Conservation (phyloP, 2,113 vertebrate genomes). For the Nettapus auritus region DNA sequence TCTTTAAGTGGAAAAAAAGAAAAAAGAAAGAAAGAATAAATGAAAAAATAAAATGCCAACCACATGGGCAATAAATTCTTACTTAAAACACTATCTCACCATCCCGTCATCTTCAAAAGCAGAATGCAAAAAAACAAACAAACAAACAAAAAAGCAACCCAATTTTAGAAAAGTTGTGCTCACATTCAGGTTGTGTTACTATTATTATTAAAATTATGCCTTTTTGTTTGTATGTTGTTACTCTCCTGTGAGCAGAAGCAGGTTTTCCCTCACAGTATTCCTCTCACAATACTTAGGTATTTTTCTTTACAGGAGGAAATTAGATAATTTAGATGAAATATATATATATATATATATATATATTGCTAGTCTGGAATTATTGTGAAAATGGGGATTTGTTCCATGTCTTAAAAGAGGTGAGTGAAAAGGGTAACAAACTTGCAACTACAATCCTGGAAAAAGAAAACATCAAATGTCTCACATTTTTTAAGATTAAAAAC, state of each 20-base stretch:
- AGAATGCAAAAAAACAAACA: neutral
- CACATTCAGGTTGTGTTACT: neutral
- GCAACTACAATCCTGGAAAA: neutral
- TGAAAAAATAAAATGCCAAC: neutral
- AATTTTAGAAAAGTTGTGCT: neutral
- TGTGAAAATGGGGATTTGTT: neutral
- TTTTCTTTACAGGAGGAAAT: neutral
- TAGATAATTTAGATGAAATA: neutral
- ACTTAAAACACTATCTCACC: neutral
- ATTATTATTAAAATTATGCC: neutral
- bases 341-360: too few species aligned
- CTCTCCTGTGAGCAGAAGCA: neutral
- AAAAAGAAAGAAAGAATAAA: neutral
- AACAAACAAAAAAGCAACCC: neutral
- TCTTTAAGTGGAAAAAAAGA: neutral
- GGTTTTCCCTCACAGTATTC: neutral
- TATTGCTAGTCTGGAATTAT: neutral
- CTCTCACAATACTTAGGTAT: neutral
- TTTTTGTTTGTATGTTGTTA: too few species aligned
- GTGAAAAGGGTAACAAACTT: neutral
- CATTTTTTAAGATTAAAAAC: constrained; percentile 16
- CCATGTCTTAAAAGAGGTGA: neutral
- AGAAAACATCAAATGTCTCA: neutral
- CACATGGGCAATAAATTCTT: neutral
- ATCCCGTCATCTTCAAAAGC: neutral